Percentiles rank a stretch among this genome's conserved stretches.
Conservation (phyloP, 2,113 vertebrate genomes). For the Cottus gobio region DNA sequence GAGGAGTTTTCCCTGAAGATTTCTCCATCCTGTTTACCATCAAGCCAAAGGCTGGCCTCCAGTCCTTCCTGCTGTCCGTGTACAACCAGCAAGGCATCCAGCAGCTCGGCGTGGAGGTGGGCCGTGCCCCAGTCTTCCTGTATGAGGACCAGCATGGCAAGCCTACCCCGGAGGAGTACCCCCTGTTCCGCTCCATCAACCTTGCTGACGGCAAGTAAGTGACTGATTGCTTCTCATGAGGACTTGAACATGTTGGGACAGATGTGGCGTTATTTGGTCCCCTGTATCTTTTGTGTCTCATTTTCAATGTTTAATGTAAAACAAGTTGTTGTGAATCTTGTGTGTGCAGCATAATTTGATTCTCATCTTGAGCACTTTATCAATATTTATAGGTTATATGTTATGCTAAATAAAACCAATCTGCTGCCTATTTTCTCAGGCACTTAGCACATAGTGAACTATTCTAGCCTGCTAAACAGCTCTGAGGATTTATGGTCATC, state of each 20-base stretch:
- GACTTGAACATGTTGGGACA: background rate
- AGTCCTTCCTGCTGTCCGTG: constrained; percentile 95
- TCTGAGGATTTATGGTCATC: constrained; percentile 48
- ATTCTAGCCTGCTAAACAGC: constrained; percentile 18
- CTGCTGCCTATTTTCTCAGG: constrained; percentile 58
- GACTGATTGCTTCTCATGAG: constrained; percentile 18
- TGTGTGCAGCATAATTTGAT: constrained; percentile 1
- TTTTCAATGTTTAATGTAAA: background rate
- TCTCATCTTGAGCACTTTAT: constrained; percentile 17
- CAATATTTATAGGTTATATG: constrained; percentile 40
- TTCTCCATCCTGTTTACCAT: constrained; percentile 98
- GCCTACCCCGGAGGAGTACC: constrained; percentile 93
- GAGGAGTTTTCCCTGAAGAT: constrained; percentile 92
- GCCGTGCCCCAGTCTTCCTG: constrained; percentile 92
- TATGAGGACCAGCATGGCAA: constrained; percentile 97
- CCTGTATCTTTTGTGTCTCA: background rate
- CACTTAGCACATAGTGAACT: constrained; percentile 17
- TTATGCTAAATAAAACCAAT: constrained; percentile 44
- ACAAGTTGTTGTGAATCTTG: constrained; percentile 4
- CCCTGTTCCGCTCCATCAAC: constrained; percentile 93
- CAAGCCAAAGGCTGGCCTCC: constrained; percentile 92
- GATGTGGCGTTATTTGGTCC: constrained; percentile 27
- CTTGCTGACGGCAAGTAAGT: constrained; percentile 97
- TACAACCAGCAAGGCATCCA: constrained; percentile 96
- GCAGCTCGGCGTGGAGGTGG: constrained; percentile 96